Conservation (phyloP, 2,888 invertebrate species). For the Tenthredo livida region DNA sequence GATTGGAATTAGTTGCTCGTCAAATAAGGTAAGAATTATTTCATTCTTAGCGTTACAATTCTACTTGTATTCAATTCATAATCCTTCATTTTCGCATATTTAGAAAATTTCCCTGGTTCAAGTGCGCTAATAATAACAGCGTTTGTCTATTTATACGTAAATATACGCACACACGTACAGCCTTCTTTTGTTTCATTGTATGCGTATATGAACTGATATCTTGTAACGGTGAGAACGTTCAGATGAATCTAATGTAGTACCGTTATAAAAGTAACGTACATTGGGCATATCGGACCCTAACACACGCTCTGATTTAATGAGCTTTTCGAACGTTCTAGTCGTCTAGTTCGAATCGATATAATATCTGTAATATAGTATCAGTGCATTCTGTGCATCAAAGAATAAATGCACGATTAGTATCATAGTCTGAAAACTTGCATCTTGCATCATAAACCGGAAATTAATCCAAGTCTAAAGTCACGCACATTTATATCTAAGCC, state of each 20-base stretch:
- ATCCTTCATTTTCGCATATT: not conserved
- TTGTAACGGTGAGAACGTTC: not conserved
- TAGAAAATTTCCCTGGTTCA: not conserved
- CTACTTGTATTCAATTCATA: not conserved
- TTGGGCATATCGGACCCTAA: not conserved
- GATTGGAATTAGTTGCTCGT: not conserved
- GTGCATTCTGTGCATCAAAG: not conserved
- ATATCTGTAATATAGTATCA: not conserved
- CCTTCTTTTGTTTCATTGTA: not conserved
- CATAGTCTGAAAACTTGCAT: not conserved
- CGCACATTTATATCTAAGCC: not conserved
- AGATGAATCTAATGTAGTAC: slow-evolving; percentile 13
- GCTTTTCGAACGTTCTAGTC: not conserved
- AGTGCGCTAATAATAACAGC: not conserved
- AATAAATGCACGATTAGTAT: not conserved
- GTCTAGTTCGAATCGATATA: not conserved
- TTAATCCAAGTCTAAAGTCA: not conserved
- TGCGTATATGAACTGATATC: not conserved
- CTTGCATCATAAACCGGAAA: not conserved
- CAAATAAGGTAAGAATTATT: not conserved
- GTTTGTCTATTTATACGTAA: slow-evolving; percentile 2
- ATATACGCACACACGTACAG: not conserved
- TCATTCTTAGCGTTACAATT: not conserved
- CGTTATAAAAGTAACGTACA: slow-evolving; percentile 1
- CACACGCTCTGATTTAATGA: not conserved